phyloP scores from a whole-genome alignment of 2,888 invertebrate species.

The Aromia moschata region DNA sequence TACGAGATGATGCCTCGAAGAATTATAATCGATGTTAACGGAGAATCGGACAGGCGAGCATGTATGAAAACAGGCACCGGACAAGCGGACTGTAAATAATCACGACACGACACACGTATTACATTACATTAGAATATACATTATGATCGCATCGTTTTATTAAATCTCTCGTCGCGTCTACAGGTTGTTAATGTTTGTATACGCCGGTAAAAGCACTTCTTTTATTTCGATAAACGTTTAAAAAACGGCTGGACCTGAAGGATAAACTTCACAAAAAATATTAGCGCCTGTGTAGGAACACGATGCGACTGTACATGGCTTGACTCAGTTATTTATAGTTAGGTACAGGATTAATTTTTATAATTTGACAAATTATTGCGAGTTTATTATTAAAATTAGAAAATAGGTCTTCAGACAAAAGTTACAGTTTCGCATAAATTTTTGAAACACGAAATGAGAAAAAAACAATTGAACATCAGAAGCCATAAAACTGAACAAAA shows the following conservation, averaged over 20 bases:
- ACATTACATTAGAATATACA: conserved; percentile 50
- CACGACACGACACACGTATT: conserved; percentile 46
- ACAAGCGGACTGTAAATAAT: conserved; percentile 48
- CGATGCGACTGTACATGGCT: no score
- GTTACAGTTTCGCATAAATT: no score
- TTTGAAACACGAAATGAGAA: no score
- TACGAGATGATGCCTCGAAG: conserved; percentile 18
- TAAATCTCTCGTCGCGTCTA: conserved; percentile 30
- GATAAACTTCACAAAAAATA: no score
- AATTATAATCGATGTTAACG: conserved; percentile 30
- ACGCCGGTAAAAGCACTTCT: not conserved
- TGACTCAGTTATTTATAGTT: no score
- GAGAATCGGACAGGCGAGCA: conserved; percentile 22
- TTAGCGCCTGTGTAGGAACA: no score
- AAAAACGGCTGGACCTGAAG: not conserved
- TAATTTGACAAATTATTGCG: no score
- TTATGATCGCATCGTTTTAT: conserved; percentile 42
- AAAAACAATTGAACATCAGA: no score
- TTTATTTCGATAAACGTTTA: not conserved
- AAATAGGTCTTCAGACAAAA: no score
- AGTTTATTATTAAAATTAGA: no score
- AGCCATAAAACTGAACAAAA: no score
- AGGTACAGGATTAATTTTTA: no score
- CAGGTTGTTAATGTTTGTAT: conserved; percentile 11
- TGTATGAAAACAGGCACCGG: conserved; percentile 33